Evolutionary conservation across 2,888 invertebrate genomes (phyloP), one percentile per base, ranked within the genome.

Genomic region (Euproctis similis): DNA sequence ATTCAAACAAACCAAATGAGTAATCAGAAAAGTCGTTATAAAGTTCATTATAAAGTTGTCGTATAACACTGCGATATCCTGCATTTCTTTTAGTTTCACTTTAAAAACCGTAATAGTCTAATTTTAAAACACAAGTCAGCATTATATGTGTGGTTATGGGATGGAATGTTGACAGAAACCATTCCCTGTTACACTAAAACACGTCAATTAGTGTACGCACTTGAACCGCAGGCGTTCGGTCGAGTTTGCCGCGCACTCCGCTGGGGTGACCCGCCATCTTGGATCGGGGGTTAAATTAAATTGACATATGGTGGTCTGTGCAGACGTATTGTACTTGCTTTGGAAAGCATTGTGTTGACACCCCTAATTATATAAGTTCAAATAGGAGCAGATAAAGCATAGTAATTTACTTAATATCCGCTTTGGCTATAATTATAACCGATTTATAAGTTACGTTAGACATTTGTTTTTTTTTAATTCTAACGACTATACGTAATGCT

Each of bases 271-370:
- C 67, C 59, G 80, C 81, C 82, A 82, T 81, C 74, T 82, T 81
- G 77, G 43, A 71, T 74, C 54, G 64, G 65, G 78, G 77, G 74
- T 80, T 78, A 78, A 78, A 80, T 84, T 80, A 77, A 81, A 80
- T 81, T 80, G 80, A 77, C 77, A 73, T 77, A n/a, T n/a, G n/a
- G 77, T 72, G 81, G 78, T 74, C 72, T 70, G 62, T 65, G 64
- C 73, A 71, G 69, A 71, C 76, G 72, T 70, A 78, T 78, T 74
- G 78, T 78, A 52, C 64, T 59, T 64, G 61, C 57, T 60, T 62
- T n/a, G n/a, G 53, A 57, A 48, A 58, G 64, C 67, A 76, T 80
- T 81, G 76, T 75, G 72, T 73, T 73, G 75, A 77, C 76, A 68
- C 75, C 78, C 76, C 74, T 81, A 78, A 81, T 82, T 80, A 77